phyloP scores from a whole-genome alignment of 1,140 invertebrate species.

The Lethocerus indicus region DNA sequence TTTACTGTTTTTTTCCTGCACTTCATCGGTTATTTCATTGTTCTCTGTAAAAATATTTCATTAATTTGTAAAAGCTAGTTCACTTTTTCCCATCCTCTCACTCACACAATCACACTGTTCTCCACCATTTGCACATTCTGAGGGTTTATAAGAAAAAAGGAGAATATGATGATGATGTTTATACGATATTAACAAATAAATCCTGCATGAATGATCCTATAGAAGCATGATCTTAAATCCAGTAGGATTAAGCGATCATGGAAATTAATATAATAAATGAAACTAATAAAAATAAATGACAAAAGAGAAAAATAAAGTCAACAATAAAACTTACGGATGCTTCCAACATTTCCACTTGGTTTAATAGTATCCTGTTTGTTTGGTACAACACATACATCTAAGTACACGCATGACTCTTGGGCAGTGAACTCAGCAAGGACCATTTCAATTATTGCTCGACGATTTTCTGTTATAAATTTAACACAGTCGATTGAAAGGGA shows the following conservation, averaged over 20 bases:
- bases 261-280: too few species aligned
- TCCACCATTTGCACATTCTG: too few species aligned
- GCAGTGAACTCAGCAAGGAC: constrained; percentile 55
- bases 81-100: too few species aligned
- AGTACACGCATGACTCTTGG: constrained; percentile 55
- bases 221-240: too few species aligned
- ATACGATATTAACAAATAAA: too few species aligned
- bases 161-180: too few species aligned
- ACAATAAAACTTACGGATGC: constrained; percentile 31
- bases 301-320: not conserved
- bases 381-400: constrained; percentile 44
- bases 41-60: constrained; percentile 13
- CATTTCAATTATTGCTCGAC: constrained; percentile 57
- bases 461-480: constrained; percentile 58
- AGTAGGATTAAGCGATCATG: too few species aligned
- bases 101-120: too few species aligned
- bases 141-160: too few species aligned
- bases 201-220: too few species aligned
- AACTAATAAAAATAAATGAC: not conserved
- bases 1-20: not conserved
- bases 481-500: constrained; percentile 46
- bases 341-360: constrained; percentile 25
- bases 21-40: constrained; percentile 17
- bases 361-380: not conserved
- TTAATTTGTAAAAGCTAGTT: too few species aligned